Conservation (phyloP, 1,140 invertebrate species). For the Caenorhabditis briggsae region DNA sequence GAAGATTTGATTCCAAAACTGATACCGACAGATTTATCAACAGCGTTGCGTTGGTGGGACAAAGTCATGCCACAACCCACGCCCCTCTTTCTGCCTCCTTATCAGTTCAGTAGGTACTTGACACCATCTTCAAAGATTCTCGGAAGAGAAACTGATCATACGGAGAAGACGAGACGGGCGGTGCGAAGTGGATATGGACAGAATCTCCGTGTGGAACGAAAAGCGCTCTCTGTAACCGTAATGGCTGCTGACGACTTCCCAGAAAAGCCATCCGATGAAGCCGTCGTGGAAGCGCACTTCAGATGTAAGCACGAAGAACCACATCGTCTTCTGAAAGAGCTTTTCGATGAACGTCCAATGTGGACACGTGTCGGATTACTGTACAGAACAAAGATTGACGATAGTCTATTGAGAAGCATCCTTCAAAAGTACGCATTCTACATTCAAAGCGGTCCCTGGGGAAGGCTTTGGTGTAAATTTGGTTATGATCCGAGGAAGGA, state of each 20-base stretch:
- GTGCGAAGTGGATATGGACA: constrained; percentile 68
- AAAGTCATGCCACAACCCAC: constrained; percentile 24
- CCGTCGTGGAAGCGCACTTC: constrained; percentile 71
- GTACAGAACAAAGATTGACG: constrained; percentile 71
- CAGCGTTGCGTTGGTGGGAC: constrained; percentile 69
- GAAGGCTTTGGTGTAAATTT: constrained; percentile 76
- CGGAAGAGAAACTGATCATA: constrained; percentile 69
- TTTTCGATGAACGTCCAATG: constrained; percentile 76
- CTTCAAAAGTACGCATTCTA: constrained; percentile 78
- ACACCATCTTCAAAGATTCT: constrained; percentile 70
- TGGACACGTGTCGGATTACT: constrained; percentile 73
- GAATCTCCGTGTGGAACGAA: constrained; percentile 75
- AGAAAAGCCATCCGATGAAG: constrained; percentile 66
- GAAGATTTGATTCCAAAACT: constrained; percentile 70
- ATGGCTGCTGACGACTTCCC: constrained; percentile 71
- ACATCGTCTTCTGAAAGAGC: constrained; percentile 69
- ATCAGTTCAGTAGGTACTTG: constrained; percentile 71
- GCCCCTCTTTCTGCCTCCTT: constrained; percentile 73
- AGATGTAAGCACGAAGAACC: constrained; percentile 73
- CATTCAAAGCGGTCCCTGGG: constrained; percentile 76
- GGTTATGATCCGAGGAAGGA: constrained; percentile 77
- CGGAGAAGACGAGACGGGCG: constrained; percentile 62
- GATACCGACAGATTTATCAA: constrained; percentile 68
- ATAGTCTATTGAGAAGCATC: constrained; percentile 70
- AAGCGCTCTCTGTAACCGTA: constrained; percentile 75